Percentiles rank a stretch among this genome's conserved stretches.
Evolutionary conservation across 2,113 vertebrate genomes (phyloP).

Genomic region (Melanerpes aurifrons): DNA sequence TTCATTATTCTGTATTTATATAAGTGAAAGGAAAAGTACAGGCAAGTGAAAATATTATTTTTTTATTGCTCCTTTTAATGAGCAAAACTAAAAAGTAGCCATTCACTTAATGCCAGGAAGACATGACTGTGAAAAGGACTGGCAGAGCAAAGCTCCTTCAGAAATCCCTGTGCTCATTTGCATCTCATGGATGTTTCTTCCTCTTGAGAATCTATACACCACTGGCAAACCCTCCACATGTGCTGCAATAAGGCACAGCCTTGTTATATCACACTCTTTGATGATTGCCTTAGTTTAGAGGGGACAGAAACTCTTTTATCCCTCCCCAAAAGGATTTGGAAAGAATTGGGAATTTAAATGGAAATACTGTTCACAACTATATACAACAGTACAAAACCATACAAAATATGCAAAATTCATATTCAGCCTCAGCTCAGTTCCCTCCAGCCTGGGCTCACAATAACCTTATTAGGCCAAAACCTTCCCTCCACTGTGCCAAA

Average conservation of each 20-base stretch:
- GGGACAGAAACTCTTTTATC: no score
- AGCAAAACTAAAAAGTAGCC: not conserved
- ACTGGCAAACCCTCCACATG: not conserved
- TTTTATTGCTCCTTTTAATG: not conserved
- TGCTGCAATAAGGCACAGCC: not conserved
- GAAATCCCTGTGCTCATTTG: not conserved
- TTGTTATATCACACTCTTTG: not conserved
- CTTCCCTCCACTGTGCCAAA: no score
- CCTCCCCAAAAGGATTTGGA: no score
- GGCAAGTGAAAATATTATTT: not conserved
- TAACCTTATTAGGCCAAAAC: no score
- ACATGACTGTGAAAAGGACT: not conserved
- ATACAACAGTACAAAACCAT: no score
- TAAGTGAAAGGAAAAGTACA: slow-evolving; percentile 15
- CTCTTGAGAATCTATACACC: not conserved
- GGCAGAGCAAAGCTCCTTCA: not conserved
- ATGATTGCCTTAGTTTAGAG: no score
- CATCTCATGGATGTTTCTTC: not conserved
- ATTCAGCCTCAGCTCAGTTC: no score
- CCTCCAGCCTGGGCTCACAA: no score
- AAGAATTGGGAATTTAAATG: no score
- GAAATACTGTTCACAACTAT: no score
- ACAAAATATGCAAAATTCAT: no score
- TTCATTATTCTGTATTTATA: not conserved
- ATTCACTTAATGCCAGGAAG: not conserved